A percentile compares a stretch with the other conserved stretches of the same genome.
These are phyloP conservation scores for Drosophila maculinotata DNA, from an alignment of 2,888 invertebrate species.

Conservation along the genomic window DNA sequence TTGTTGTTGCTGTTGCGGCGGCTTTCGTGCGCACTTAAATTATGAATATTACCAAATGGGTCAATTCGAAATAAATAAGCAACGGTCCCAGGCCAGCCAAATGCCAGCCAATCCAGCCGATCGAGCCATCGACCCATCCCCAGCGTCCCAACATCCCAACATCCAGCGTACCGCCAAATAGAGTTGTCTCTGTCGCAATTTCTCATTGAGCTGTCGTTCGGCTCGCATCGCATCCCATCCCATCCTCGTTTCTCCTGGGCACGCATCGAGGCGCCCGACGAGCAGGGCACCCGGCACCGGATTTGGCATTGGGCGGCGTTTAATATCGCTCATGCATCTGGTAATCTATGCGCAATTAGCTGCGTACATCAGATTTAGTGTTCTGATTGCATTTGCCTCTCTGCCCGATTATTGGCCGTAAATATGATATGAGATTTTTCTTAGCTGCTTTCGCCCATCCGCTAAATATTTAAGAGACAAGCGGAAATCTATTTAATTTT, in stretches of 20 bases:
- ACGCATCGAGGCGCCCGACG: too few relatives aligned
- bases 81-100: slow-evolving; percentile 35
- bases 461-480: slow-evolving; percentile 50
- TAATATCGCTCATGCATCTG: slow-evolving; percentile 80
- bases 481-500: slow-evolving; percentile 62
- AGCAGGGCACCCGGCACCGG: too few relatives aligned
- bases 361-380: slow-evolving; percentile 81
- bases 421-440: slow-evolving; percentile 65
- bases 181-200: slow-evolving; percentile 81
- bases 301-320: slow-evolving; percentile 73
- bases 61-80: slow-evolving; percentile 84
- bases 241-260: too few relatives aligned
- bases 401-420: slow-evolving; percentile 52
- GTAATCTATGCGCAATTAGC: slow-evolving; percentile 82
- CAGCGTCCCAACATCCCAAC: slow-evolving; percentile 4
- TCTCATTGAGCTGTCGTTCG: slow-evolving; percentile 79
- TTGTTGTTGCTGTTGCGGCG: slow-evolving; percentile 50
- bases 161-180: slow-evolving; percentile 63
- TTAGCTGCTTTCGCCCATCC: slow-evolving; percentile 14
- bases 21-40: slow-evolving; percentile 79
- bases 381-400: slow-evolving; percentile 73
- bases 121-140: slow-evolving; percentile 14
- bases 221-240: too few relatives aligned
- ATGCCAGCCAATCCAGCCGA: slow-evolving; percentile 11
- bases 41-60: slow-evolving; percentile 85